These are phyloP conservation scores for Apaloderma vittatum DNA, from an alignment of 2,113 vertebrate species.

Conservation along the genomic window DNA sequence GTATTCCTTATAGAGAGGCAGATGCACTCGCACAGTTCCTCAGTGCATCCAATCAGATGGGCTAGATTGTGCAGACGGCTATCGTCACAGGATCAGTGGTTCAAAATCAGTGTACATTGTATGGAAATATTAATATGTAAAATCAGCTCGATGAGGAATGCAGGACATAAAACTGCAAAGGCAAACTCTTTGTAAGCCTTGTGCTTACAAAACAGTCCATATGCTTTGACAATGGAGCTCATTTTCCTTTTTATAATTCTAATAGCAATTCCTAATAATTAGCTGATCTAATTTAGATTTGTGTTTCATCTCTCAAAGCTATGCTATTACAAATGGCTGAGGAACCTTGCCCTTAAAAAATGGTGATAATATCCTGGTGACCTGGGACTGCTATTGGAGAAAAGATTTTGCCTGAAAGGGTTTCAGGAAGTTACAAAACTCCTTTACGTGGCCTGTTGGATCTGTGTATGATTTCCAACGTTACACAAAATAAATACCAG, in stretches of 20 bases:
- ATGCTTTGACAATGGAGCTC: background rate
- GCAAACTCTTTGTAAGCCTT: background rate
- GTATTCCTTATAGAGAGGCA: background rate
- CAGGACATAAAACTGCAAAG: background rate
- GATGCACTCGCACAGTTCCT: accelerated
- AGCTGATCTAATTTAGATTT: slow-evolving; percentile 46
- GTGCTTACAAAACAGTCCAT: background rate
- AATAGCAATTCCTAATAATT: background rate
- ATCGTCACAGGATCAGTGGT: accelerated
- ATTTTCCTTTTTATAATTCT: background rate
- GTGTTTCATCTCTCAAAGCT: background rate
- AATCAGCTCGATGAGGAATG: background rate
- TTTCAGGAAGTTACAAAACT: slow-evolving; percentile 83
- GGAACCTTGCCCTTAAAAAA: slow-evolving; percentile 25
- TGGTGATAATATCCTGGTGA: slow-evolving; percentile 27
- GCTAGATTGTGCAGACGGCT: background rate
- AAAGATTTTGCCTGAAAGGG: slow-evolving; percentile 72
- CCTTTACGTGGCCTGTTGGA: slow-evolving; percentile 80
- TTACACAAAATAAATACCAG: slow-evolving; percentile 91
- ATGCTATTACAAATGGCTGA: background rate
- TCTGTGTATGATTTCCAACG: slow-evolving; percentile 85
- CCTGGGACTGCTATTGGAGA: slow-evolving; percentile 61
- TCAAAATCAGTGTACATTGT: background rate
- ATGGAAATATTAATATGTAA: background rate
- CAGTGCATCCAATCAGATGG: background rate